These are phyloP conservation scores for Ferrisia virgata DNA, from an alignment of 2,888 invertebrate genomes.

Conservation along the genomic window DNA sequence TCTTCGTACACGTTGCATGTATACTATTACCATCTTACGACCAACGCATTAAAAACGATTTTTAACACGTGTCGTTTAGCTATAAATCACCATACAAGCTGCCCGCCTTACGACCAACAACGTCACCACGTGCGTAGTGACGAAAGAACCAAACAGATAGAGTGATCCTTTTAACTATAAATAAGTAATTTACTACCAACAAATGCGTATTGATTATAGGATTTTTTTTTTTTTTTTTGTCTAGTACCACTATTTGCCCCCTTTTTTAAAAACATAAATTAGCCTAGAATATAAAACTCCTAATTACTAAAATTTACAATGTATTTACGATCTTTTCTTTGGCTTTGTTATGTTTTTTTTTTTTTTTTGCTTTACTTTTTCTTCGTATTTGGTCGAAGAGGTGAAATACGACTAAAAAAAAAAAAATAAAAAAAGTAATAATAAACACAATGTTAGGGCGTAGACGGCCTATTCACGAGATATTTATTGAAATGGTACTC, in stretches of 20 bases:
- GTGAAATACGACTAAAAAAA: background rate
- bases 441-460: slow-evolving; percentile 10
- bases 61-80: slow-evolving; percentile 39
- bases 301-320: slow-evolving; percentile 24
- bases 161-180: slow-evolving; percentile 25
- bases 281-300: slow-evolving; percentile 34
- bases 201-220: slow-evolving; percentile 31
- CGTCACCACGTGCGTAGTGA: slow-evolving; percentile 34
- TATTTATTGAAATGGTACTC: background rate
- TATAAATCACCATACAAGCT: slow-evolving; percentile 23
- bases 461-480: background rate
- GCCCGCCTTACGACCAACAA: slow-evolving; percentile 36
- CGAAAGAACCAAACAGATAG: slow-evolving; percentile 1
- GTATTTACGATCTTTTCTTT: slow-evolving; percentile 21
- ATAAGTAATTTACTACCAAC: slow-evolving; percentile 38
- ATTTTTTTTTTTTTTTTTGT: background rate
- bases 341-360: background rate
- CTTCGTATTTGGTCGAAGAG: background rate
- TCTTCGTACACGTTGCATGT: background rate
- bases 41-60: slow-evolving; percentile 34
- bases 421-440: background rate
- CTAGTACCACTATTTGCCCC: background rate
- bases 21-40: background rate
- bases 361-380: background rate
- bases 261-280: background rate